phyloP scores from a whole-genome alignment of 2,113 vertebrate genomes.

The Nycticebus coucang region DNA sequence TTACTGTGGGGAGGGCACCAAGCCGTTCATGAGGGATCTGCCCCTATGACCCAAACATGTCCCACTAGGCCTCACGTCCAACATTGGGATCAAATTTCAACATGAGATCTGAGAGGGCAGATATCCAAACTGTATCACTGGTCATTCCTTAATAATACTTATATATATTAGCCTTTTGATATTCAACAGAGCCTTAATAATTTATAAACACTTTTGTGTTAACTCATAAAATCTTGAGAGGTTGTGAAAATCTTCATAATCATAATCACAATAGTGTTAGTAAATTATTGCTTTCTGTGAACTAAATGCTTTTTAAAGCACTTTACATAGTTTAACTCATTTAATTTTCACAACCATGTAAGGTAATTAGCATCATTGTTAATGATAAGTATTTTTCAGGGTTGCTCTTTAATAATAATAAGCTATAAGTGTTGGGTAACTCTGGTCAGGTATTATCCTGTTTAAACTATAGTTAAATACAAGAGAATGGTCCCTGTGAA shows the following conservation, averaged over 20 bases:
- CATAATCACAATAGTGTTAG: neutral
- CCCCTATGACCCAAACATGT: too few relatives aligned
- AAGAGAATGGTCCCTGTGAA: neutral
- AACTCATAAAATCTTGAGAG: neutral
- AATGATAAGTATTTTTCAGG: neutral
- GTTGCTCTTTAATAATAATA: neutral
- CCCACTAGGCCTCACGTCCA: too few relatives aligned
- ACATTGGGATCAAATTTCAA: too few relatives aligned
- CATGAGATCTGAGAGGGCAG: too few relatives aligned
- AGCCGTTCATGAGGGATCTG: too few relatives aligned
- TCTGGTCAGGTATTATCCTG: neutral
- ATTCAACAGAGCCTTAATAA: neutral
- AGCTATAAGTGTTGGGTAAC: neutral
- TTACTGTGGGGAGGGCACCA: too few relatives aligned
- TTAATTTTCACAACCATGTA: slow-evolving; percentile 19
- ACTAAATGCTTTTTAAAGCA: neutral
- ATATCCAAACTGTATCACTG: neutral
- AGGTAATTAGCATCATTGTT: slow-evolving; percentile 6
- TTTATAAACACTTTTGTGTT: slow-evolving; percentile 13
- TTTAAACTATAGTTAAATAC: neutral
- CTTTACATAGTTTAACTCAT: neutral
- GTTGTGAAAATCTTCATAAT: neutral
- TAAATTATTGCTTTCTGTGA: slow-evolving; percentile 37
- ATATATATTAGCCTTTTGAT: neutral
- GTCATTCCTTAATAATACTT: slow-evolving; percentile 1